Evolutionary conservation across 2,888 invertebrate species (phyloP), one percentile per base, ranked within the genome.

Genomic region (Tethea ocularis): DNA sequence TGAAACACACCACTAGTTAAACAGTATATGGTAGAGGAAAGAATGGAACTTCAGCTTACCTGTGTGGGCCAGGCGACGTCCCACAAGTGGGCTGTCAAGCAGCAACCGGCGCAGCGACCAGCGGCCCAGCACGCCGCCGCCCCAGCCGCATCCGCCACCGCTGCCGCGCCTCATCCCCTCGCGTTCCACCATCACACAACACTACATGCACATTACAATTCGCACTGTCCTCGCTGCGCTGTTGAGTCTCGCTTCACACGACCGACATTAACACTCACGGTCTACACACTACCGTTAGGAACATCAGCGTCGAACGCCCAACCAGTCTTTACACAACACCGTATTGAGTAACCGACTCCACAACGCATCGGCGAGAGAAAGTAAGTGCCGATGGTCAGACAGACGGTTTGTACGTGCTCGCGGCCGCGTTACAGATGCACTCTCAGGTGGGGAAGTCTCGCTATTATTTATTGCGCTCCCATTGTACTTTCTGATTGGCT

Each of bases 71-170:
- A 96, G 93, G 73, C 96, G 93, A 57, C 95, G 92, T 41, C 95
- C 95, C 59, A 96, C 94, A 22, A 96, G 91, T 3, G 96, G 96
- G 82, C 95, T 96, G 71, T 96, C 95, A 61, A 96, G 95, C 61
- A 96, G 93, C 65, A 96, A 88, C 64, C 96, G 94, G 54, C 96
- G 93, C 51, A 96, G 85, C 22, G 96, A 96, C 93, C 96, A 95
- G 73, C 96, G 90, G 65, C 93, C 90, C 57, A 92, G 82, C 67
- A 91, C 81, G 60, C 92, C 93, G 63, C 91, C 89, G 67, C 92
- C 90, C 87, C 93, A 91, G 77, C 90, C 85, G 67, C 91, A 89
- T 67, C 90, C 88, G 53, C 86, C 84, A 61, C 86, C 84, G 76
- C 90, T 83, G 66, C 91, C 90, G 62, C 91, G 89, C 66, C 91